phyloP scores from a whole-genome alignment of 2,888 invertebrate genomes.

The Phyllotreta cruciferae region DNA sequence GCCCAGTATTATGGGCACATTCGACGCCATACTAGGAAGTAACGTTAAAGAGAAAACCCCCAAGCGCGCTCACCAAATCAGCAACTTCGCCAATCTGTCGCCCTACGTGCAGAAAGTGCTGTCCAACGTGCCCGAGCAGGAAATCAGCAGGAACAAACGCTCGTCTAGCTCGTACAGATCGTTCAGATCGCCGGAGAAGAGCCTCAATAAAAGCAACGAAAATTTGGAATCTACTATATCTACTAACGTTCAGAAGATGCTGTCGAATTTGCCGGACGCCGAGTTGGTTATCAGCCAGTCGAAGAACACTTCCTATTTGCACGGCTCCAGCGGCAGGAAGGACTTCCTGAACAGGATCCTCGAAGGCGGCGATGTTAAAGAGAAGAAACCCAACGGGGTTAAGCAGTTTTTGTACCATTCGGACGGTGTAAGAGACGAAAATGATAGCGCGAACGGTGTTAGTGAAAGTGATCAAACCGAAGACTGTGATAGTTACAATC shows the following conservation, averaged over 20 bases:
- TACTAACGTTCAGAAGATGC: constrained; percentile 65
- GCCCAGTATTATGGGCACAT: constrained; percentile 85
- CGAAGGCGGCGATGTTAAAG: constrained; percentile 26
- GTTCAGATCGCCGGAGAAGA: constrained; percentile 44
- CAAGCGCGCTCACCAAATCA: constrained; percentile 54
- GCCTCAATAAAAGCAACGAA: constrained; percentile 52
- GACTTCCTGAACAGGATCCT: constrained; percentile 36
- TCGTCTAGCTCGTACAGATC: constrained; percentile 45
- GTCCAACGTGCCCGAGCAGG: constrained; percentile 63
- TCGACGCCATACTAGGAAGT: constrained; percentile 76
- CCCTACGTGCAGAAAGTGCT: constrained; percentile 70
- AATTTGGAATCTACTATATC: constrained; percentile 57
- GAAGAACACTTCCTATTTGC: constrained; percentile 49
- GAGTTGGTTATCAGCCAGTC: constrained; percentile 55
- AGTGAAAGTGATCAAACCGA: constrained; percentile 44
- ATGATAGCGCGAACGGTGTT: constrained; percentile 23
- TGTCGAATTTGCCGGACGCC: constrained; percentile 62
- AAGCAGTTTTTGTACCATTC: constrained; percentile 41
- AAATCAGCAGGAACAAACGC: constrained; percentile 51
- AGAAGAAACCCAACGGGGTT: constrained; percentile 23
- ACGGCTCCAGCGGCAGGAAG: constrained; percentile 35
- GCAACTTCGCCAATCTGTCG: constrained; percentile 65
- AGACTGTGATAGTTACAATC: constrained; percentile 45
- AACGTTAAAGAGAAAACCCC: constrained; percentile 46
- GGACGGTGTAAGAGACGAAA: constrained; percentile 28